phyloP scores from a whole-genome alignment of 1,140 invertebrate species.

The Cotesia glomerata region DNA sequence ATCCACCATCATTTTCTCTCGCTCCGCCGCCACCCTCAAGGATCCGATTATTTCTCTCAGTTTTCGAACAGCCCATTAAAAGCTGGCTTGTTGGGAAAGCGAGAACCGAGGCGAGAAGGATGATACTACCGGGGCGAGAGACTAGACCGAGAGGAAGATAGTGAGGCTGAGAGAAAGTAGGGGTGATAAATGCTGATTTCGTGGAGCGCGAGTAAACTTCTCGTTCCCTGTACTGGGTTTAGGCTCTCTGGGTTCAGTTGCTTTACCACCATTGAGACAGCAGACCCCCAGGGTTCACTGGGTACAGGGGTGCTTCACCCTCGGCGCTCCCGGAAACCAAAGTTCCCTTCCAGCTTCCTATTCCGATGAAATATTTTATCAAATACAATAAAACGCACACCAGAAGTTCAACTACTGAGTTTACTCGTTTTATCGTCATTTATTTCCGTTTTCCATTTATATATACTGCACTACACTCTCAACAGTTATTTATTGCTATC shows the following conservation, averaged over 20 bases:
- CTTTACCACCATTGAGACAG: not conserved
- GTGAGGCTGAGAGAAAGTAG: not conserved
- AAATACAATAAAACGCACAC: constrained; percentile 27
- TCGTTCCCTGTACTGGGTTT: constrained; percentile 5
- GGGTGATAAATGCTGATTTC: constrained; percentile 58
- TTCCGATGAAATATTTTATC: constrained; percentile 26
- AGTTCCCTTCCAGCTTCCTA: not conserved
- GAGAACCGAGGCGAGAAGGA: no score
- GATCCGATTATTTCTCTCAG: constrained; percentile 56
- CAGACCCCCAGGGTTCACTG: not conserved
- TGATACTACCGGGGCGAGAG: no score
- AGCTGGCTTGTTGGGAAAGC: constrained; percentile 49
- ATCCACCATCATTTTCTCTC: not conserved
- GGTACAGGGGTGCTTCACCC: not conserved
- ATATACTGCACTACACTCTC: not conserved
- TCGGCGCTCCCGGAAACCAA: not conserved
- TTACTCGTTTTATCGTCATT: not conserved
- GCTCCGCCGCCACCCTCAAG: constrained; percentile 8
- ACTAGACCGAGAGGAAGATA: not conserved
- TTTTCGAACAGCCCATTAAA: constrained; percentile 60
- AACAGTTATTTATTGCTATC: not conserved
- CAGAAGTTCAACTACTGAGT: not conserved
- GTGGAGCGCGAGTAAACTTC: constrained; percentile 14
- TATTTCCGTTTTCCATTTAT: not conserved
- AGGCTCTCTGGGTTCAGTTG: not conserved